Evolutionary conservation across 1,140 invertebrate species (phyloP).

Genomic region (Holotrichia oblita): DNA sequence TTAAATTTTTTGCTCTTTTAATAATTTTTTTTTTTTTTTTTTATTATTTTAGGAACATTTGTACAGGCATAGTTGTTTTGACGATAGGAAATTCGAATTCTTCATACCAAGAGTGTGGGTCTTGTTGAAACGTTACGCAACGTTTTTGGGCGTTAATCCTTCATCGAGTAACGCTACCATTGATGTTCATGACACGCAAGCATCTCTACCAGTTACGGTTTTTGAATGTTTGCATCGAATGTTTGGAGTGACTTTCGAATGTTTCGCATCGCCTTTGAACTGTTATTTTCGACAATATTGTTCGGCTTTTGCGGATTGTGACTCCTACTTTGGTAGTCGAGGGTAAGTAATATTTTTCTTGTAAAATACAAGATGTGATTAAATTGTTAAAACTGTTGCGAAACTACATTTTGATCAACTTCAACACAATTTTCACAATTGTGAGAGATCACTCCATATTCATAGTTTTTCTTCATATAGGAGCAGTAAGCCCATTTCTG

Average conservation of each 20-base stretch:
- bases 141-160: conserved; percentile 70
- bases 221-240: conserved; percentile 91
- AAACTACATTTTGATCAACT: not conserved
- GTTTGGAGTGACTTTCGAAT: conserved; percentile 97
- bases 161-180: conserved; percentile 63
- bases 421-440: not conserved
- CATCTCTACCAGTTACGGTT: conserved; percentile 87
- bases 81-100: conserved; percentile 95
- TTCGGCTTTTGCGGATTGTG: conserved; percentile 94
- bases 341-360: conserved; percentile 70
- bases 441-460: too few species aligned
- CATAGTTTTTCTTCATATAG: too few species aligned
- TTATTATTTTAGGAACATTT: conserved; percentile 80
- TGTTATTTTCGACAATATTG: conserved; percentile 97
- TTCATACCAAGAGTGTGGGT: conserved; percentile 94
- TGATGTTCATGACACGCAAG: conserved; percentile 87
- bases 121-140: conserved; percentile 89
- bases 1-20: not conserved
- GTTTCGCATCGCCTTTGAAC: conserved; percentile 95
- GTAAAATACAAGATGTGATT: not conserved
- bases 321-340: conserved; percentile 95
- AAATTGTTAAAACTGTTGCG: too few species aligned
- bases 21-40: not conserved
- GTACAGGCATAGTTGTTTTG: conserved; percentile 93
- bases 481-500: too few species aligned